phyloP scores from a whole-genome alignment of 2,797 vertebrate genomes.

The Lagodon rhomboides region DNA sequence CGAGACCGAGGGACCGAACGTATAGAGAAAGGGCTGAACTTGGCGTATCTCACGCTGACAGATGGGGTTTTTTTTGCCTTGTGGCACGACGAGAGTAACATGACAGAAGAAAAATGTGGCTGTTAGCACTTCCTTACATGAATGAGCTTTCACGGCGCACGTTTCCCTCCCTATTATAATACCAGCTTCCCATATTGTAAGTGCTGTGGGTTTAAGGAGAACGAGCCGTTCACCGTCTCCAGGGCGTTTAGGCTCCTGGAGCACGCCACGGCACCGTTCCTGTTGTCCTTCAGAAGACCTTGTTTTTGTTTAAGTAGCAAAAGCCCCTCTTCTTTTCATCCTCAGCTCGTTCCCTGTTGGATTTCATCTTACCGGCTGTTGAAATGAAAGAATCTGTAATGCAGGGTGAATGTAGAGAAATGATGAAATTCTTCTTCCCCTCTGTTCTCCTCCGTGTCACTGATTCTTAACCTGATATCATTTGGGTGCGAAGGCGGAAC shows the following conservation, averaged over 20 bases:
- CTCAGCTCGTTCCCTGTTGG: constrained; percentile 1
- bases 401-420: neutral
- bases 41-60: constrained; percentile 63
- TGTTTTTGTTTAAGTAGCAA: constrained; percentile 32
- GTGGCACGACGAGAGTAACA: constrained; percentile 59
- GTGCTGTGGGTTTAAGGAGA: constrained; percentile 32
- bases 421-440: neutral
- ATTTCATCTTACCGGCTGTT: constrained; percentile 32
- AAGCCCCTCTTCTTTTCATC: constrained; percentile 17
- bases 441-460: neutral
- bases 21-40: constrained; percentile 40
- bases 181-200: constrained; percentile 19
- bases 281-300: constrained; percentile 76
- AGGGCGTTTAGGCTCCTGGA: constrained; percentile 57
- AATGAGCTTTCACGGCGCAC: constrained; percentile 32
- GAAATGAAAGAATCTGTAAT: neutral
- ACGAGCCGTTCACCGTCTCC: constrained; percentile 47
- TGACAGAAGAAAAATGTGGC: constrained; percentile 45
- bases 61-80: constrained; percentile 71
- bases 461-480: constrained; percentile 30
- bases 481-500: constrained; percentile 26
- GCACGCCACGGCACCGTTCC: constrained; percentile 54
- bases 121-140: constrained; percentile 50
- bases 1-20: constrained; percentile 23
- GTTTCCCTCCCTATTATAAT: constrained; percentile 13